phyloP scores from a whole-genome alignment of 2,888 invertebrate genomes.

The Patella caerulea region DNA sequence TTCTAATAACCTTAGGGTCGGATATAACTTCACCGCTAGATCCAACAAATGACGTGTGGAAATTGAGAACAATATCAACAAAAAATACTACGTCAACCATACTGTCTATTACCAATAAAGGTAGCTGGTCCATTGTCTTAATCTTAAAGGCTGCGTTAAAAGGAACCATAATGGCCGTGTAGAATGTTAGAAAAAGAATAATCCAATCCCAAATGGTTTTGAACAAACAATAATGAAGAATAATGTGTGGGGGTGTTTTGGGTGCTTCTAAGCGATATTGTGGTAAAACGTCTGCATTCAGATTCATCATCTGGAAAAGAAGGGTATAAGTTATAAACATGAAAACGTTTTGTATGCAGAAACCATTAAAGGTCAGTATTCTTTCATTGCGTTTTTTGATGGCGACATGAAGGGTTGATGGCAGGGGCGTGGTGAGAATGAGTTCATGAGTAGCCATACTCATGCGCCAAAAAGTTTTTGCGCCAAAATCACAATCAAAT shows the following conservation, averaged over 20 bases:
- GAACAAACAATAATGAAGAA: constrained; percentile 99
- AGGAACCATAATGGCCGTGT: constrained; percentile 98
- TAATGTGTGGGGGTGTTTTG: constrained; percentile 99
- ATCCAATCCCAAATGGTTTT: constrained; percentile 99
- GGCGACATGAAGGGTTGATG: no score
- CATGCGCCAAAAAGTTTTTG: no score
- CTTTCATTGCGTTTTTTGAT: no score
- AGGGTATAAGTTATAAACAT: neutral
- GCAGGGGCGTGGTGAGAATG: no score
- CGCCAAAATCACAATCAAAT: no score
- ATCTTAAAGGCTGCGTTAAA: constrained; percentile 99
- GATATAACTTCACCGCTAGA: constrained; percentile 88
- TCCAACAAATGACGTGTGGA: constrained; percentile 99
- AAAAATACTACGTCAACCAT: constrained; percentile 99
- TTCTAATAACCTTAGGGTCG: constrained; percentile 83
- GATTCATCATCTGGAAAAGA: constrained; percentile 88
- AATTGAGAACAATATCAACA: constrained; percentile 99
- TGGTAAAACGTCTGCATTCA: constrained; percentile 93
- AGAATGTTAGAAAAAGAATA: constrained; percentile 99
- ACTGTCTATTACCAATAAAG: constrained; percentile 76
- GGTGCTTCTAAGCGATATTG: constrained; percentile 90
- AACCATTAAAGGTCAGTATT: no score
- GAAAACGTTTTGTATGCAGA: no score
- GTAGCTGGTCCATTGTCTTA: constrained; percentile 81
- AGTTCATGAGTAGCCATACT: no score